A percentile compares a stretch with the other conserved stretches of the same genome.
Conservation (phyloP, 1,140 invertebrate genomes). For the Mylabris phalerata region DNA sequence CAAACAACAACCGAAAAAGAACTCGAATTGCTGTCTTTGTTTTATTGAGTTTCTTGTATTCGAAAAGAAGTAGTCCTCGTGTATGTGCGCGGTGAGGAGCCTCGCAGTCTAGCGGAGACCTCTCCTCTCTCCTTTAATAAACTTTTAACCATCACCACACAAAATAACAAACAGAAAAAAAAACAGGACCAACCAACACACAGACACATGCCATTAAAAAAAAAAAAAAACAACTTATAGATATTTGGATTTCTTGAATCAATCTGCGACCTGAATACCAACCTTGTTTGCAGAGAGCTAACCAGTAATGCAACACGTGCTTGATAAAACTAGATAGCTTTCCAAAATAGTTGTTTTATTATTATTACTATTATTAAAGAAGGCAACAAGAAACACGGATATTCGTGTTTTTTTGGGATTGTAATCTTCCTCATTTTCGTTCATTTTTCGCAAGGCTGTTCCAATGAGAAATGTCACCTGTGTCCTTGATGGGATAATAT, state of each 20-base stretch:
- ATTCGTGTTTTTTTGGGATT: too few species aligned
- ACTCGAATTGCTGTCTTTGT: neutral
- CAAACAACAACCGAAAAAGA: neutral
- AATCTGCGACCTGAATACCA: slow-evolving; percentile 16
- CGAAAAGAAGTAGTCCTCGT: slow-evolving; percentile 5
- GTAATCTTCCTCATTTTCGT: too few species aligned
- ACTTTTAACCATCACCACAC: neutral
- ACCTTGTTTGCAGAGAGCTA: slow-evolving; percentile 5
- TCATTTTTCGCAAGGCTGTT: too few species aligned
- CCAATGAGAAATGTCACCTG: too few species aligned
- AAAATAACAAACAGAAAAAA: too few species aligned
- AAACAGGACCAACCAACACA: neutral
- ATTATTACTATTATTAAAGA: neutral
- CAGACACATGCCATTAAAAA: neutral
- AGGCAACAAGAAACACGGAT: too few species aligned
- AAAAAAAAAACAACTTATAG: neutral
- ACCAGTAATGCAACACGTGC: slow-evolving; percentile 6
- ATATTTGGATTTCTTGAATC: slow-evolving; percentile 3
- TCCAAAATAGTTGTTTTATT: slow-evolving; percentile 4
- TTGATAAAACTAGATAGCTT: slow-evolving; percentile 7
- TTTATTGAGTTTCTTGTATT: neutral
- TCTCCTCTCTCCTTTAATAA: neutral
- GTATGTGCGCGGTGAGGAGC: slow-evolving; percentile 3
- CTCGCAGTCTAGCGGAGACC: slow-evolving; percentile 10
- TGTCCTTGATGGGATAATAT: too few species aligned